phyloP scores from a whole-genome alignment of 1,140 invertebrate species.

The Manduca sexta region DNA sequence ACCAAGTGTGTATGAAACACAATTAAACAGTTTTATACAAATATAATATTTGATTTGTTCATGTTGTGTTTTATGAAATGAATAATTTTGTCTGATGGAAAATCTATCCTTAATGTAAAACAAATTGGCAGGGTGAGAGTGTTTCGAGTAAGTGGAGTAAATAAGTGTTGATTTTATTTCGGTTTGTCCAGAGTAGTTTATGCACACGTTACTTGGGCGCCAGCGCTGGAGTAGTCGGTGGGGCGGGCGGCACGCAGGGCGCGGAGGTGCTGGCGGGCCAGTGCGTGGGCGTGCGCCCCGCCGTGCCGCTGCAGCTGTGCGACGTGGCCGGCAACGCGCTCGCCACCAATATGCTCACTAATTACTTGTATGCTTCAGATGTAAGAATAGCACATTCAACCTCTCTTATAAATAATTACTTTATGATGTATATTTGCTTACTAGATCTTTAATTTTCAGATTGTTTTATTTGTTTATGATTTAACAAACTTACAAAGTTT shows the following conservation, averaged over 20 bases:
- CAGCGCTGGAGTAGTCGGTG: slow-evolving; percentile 38
- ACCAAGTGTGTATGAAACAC: too few relatives aligned
- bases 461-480: slow-evolving; percentile 90
- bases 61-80: too few relatives aligned
- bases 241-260: slow-evolving; percentile 80
- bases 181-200: slow-evolving; percentile 77
- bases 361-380: slow-evolving; percentile 87
- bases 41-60: too few relatives aligned
- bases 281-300: slow-evolving; percentile 75
- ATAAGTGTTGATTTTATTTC: too few relatives aligned
- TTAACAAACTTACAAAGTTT: slow-evolving; percentile 89
- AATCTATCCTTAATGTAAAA: too few relatives aligned
- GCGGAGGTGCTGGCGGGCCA: slow-evolving; percentile 83
- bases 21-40: too few relatives aligned
- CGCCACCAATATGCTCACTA: slow-evolving; percentile 85
- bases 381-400: slow-evolving; percentile 71
- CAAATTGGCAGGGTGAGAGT: too few relatives aligned
- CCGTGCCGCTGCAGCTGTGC: slow-evolving; percentile 81
- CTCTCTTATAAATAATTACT: slow-evolving; percentile 8
- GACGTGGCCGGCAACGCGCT: slow-evolving; percentile 88
- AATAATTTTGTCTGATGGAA: too few relatives aligned
- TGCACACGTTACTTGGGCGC: slow-evolving; percentile 60
- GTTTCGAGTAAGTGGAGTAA: too few relatives aligned
- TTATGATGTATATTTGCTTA: too few relatives aligned
- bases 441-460: slow-evolving; percentile 69